Percentiles rank a stretch among this genome's conserved stretches.
Evolutionary conservation across 2,797 vertebrate genomes (phyloP).

Genomic region (Salmo trutta): DNA sequence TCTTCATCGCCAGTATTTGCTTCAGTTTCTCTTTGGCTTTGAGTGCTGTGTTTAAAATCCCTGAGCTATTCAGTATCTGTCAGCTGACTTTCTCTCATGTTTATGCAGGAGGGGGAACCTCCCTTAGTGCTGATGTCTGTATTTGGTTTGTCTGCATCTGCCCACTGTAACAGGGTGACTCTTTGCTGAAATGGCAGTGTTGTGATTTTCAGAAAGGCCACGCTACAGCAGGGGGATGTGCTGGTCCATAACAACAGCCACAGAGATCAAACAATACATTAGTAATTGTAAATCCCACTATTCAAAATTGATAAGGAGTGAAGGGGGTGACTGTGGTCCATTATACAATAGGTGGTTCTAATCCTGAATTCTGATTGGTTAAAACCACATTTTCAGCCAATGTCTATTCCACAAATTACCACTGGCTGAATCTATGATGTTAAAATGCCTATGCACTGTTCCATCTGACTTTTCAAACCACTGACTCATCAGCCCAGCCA

Average conservation of each 20-base stretch:
- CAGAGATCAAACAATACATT: slow-evolving; percentile 13
- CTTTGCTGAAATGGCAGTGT: slow-evolving; percentile 30
- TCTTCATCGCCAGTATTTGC: slow-evolving; percentile 47
- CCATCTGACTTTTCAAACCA: too few species aligned
- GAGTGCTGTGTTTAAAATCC: slow-evolving; percentile 20
- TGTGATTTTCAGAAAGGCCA: slow-evolving; percentile 27
- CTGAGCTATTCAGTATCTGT: slow-evolving; percentile 30
- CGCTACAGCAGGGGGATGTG: background rate
- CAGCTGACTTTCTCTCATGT: slow-evolving; percentile 44
- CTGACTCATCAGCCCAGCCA: too few species aligned
- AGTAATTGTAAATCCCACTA: slow-evolving; percentile 1
- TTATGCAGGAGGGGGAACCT: slow-evolving; percentile 41
- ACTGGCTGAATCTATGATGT: too few species aligned
- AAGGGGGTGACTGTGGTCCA: slow-evolving; percentile 32
- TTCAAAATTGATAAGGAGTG: background rate
- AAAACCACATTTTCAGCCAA: too few species aligned
- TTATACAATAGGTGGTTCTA: slow-evolving; percentile 18
- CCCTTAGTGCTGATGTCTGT: slow-evolving; percentile 23
- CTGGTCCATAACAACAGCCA: slow-evolving; percentile 15
- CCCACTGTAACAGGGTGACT: slow-evolving; percentile 36
- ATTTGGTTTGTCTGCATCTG: slow-evolving; percentile 34
- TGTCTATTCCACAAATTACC: too few species aligned
- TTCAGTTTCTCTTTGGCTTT: slow-evolving; percentile 37
- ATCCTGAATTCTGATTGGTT: too few species aligned
- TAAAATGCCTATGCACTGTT: too few species aligned